Base-by-base conservation (phyloP, 2,888 invertebrate species). In the Reticulitermes lucifugus region DNA sequence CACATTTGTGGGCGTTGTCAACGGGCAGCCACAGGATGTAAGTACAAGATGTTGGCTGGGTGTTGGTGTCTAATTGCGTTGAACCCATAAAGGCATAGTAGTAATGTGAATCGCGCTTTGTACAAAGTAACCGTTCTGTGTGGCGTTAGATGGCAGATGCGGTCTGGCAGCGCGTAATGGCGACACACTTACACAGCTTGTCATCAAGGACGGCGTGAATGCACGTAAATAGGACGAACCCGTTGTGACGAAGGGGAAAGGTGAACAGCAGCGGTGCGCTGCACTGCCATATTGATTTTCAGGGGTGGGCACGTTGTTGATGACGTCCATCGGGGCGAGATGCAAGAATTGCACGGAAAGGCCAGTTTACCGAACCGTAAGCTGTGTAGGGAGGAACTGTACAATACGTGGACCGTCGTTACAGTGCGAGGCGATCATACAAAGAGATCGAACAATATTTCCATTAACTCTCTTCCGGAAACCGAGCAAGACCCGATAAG, bases 231-330 rank as follows among this genome's bases (percentile, higher is more conserved):
- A 77, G 77, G 77, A 77, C 77, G 46, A 43, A 22, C 46, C 46
- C 43, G 77, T 4, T n/a, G 5, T 4, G 77, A 51, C 2, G 77
- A 77, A 77, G 77, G 77, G 77, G 77, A 77, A 77, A 77, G 77
- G 46, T 77, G 77, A 46, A 77, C 51, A 41, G 77, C 77, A 46
- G 51, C 77, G 77, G 77, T 77, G 77, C 77, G 77, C 46, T 77
- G 77, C 77, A 77, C 77, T 77, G 46, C 77, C 77, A 77, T 77
- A 77, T 77, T 77, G 77, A 77, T 77, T 77, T 77, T 77, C 77
- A 77, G 77, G 46, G 77, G 77, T 43, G 46, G 43, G 22, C 25
- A 41, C 41, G 41, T 41, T 9, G 73, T 41, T 73, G 41, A 29
- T 73, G 77, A 46, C 77, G 77, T 77, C 51, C 51, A 77, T 77